Percentiles rank a stretch among this genome's conserved stretches.
Conservation (phyloP, 2,113 vertebrate genomes). For the Semicossyphus pulcher region DNA sequence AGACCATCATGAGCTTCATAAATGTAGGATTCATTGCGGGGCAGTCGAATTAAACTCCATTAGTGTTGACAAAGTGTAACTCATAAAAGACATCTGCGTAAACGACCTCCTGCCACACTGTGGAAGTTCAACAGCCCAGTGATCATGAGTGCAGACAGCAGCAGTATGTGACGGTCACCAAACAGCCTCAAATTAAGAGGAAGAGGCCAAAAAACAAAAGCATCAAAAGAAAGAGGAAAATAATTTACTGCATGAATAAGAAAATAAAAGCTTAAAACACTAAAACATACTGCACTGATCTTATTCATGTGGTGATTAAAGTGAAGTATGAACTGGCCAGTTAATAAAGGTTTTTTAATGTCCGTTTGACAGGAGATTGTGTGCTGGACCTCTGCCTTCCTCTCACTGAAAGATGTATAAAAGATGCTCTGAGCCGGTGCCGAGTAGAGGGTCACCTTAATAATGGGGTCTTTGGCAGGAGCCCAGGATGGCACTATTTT, state of each 20-base stretch:
- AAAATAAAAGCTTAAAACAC: not conserved
- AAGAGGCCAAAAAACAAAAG: not conserved
- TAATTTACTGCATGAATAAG: not conserved
- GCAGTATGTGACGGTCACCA: not conserved
- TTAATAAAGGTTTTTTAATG: constrained; percentile 17
- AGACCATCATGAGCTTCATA: too few species aligned
- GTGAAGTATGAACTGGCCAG: constrained; percentile 5
- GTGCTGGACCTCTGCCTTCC: constrained; percentile 7
- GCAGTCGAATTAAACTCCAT: too few species aligned
- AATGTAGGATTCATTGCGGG: too few species aligned
- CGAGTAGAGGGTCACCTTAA: constrained; percentile 85
- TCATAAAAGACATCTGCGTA: too few species aligned
- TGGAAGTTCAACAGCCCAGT: not conserved
- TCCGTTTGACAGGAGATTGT: not conserved
- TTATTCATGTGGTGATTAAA: not conserved
- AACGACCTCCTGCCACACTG: too few species aligned
- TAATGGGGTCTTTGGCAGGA: constrained; percentile 89
- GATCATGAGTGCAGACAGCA: not conserved
- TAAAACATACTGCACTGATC: not conserved
- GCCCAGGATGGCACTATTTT: constrained; percentile 86
- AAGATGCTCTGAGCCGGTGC: not conserved
- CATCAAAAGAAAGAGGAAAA: not conserved
- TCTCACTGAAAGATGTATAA: not conserved
- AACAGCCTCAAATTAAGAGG: not conserved
- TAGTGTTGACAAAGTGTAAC: too few species aligned